phyloP scores from a whole-genome alignment of 1,140 invertebrate genomes.

The Conus betulinus region DNA sequence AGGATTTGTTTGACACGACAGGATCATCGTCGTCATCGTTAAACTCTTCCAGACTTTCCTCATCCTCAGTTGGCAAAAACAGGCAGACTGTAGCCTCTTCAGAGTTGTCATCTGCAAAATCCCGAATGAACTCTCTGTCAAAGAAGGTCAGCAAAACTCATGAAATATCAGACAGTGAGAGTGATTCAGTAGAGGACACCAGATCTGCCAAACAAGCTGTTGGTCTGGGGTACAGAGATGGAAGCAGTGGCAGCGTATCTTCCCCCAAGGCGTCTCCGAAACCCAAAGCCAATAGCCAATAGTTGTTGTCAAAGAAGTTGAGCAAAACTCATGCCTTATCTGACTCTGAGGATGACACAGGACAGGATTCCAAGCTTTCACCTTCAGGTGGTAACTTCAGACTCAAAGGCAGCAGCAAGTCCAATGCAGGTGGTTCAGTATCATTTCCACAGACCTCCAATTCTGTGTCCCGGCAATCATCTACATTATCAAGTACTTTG shows the following conservation, averaged over 20 bases:
- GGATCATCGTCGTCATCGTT: not conserved
- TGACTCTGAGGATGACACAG: not conserved
- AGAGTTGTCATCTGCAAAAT: not conserved
- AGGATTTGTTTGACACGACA: constrained; percentile 29
- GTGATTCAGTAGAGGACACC: not conserved
- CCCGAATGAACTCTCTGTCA: not conserved
- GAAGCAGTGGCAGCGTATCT: not conserved
- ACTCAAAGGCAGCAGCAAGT: not conserved
- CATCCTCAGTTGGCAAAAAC: not conserved
- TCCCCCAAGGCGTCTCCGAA: not conserved
- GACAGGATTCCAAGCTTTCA: not conserved
- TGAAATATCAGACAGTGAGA: constrained; percentile 21
- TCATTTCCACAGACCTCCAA: not conserved
- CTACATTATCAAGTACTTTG: not conserved
- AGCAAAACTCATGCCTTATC: not conserved
- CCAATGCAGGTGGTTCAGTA: not conserved
- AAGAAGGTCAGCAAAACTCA: constrained; percentile 14
- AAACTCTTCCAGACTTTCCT: not conserved
- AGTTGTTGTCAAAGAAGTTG: not conserved
- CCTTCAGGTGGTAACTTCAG: not conserved
- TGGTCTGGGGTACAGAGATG: not conserved
- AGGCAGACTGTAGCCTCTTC: not conserved
- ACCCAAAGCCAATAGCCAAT: not conserved
- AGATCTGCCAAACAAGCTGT: not conserved
- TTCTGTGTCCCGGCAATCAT: not conserved